These are phyloP conservation scores for Hedychridium roseum DNA, from an alignment of 2,888 invertebrate genomes.

Conservation along the genomic window DNA sequence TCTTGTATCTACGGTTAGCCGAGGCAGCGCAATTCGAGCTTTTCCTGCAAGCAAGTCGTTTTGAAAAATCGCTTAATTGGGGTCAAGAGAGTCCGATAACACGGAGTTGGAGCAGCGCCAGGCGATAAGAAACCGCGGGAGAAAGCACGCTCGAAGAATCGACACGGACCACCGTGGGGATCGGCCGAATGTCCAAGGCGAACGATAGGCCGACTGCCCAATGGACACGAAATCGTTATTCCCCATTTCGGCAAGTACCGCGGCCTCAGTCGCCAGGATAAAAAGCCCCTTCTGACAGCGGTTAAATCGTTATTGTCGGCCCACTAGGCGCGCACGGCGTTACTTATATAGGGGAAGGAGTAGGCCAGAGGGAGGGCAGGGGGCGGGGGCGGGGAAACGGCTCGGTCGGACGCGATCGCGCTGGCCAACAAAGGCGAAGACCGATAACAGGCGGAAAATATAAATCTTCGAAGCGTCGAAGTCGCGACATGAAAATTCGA, in stretches of 20 bases:
- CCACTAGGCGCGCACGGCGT: conserved; percentile 20
- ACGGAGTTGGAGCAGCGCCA: conserved; percentile 31
- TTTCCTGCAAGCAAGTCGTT: conserved; percentile 13
- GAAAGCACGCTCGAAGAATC: conserved; percentile 18
- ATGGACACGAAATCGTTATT: conserved; percentile 27
- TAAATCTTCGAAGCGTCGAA: conserved; percentile 42
- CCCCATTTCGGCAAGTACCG: conserved; percentile 27
- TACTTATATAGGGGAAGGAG: conserved; percentile 31
- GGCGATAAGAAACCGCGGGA: conserved; percentile 32
- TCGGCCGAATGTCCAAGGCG: neutral
- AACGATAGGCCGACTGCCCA: neutral
- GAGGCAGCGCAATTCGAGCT: no score
- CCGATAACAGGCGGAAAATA: conserved; percentile 40
- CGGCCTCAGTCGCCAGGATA: conserved; percentile 20
- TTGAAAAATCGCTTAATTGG: conserved; percentile 42
- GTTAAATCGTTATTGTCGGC: conserved; percentile 36
- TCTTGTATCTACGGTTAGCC: no score
- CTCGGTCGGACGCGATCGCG: conserved; percentile 7
- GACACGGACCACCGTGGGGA: conserved; percentile 16
- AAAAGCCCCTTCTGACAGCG: conserved; percentile 30
- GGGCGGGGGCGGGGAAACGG: neutral
- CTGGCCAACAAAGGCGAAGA: conserved; percentile 23
- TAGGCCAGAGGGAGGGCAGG: neutral
- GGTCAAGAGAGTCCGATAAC: conserved; percentile 42
- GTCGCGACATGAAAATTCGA: conserved; percentile 45